phyloP scores from a whole-genome alignment of 2,888 invertebrate species.

The Schrankia costaestrigalis region DNA sequence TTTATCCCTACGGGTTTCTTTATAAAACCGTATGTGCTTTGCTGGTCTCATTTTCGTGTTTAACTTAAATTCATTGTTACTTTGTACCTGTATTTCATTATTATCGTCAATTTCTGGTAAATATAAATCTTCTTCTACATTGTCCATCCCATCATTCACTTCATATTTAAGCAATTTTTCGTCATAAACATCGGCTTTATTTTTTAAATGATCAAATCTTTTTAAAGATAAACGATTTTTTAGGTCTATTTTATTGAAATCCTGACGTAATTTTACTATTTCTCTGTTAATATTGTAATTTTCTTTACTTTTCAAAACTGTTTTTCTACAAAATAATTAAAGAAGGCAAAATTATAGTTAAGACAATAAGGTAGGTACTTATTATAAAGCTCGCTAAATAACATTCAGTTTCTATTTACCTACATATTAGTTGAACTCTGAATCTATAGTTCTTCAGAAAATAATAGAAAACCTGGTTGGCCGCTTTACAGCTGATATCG shows the following conservation, averaged over 20 bases:
- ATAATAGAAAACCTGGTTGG: too few relatives aligned
- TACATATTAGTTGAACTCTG: too few relatives aligned
- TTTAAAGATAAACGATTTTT: slow-evolving; percentile 54
- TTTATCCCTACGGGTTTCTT: slow-evolving; percentile 21
- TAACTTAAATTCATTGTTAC: slow-evolving; percentile 51
- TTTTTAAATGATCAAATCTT: slow-evolving; percentile 29
- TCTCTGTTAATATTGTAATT: slow-evolving; percentile 47
- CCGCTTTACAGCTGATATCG: too few relatives aligned
- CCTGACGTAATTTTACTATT: slow-evolving; percentile 53
- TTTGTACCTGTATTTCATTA: slow-evolving; percentile 44
- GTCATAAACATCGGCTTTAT: slow-evolving; percentile 23
- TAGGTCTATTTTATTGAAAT: slow-evolving; percentile 50
- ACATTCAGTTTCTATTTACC: too few relatives aligned
- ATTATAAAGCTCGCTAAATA: too few relatives aligned
- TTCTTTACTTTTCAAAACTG: slow-evolving; percentile 44
- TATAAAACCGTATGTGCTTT: slow-evolving; percentile 13
- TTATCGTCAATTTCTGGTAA: slow-evolving; percentile 39
- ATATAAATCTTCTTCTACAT: slow-evolving; percentile 35
- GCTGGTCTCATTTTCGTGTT: slow-evolving; percentile 35
- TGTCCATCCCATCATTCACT: slow-evolving; percentile 31
- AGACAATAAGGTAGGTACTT: too few relatives aligned
- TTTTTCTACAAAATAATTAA: slow-evolving; percentile 43
- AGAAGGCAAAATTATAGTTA: too few relatives aligned
- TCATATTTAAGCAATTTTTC: slow-evolving; percentile 31
- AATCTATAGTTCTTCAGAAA: too few relatives aligned